Evolutionary conservation across 2,888 invertebrate species (phyloP), one percentile per base, ranked within the genome.

Genomic region (Agapostemon virescens): DNA sequence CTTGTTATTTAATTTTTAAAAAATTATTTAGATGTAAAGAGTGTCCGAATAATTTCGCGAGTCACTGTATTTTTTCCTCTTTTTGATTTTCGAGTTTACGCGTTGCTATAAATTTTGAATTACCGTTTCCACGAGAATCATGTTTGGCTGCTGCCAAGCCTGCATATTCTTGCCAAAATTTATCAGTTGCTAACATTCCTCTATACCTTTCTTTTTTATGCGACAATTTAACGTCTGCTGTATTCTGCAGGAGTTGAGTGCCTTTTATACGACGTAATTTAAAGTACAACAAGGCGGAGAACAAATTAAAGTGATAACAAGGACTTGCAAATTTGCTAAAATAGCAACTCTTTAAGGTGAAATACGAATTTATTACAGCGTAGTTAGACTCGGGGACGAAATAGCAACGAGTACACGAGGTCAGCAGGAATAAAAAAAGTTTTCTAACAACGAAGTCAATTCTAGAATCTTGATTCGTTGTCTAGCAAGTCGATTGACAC

Each of bases 401-500:
- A n/a, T 17, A 63, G n/a, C 63, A 23, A 36, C 11, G 36, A 23
- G 36, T 33, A n/a, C 63, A 38, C 36, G 36, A 36, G 63, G 63
- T 63, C 63, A 63, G 63, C 63, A 63, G 36, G n/a, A n/a, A 38
- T 36, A 36, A 4, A 36, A n/a, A 36, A 33, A 36, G 61, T 63
- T 63, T 63, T 63, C 33, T 36, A 63, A 38, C 63, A 63, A 36
- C 36, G 61, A 61, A 61, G 33, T n/a, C 5, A n/a, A 63, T 63
- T 36, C 36, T n/a, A 15, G 36, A 33, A 63, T 36, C 63, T 36
- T 36, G 63, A 36, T 36, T 63, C 63, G n/a, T 38, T 36, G 61
- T 61, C 61, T 61, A 61, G 30, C 33, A 61, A 61, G 61, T 61
- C 61, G 61, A 61, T 33, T 33, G 61, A 61, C 30, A 20, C 61